Base-by-base conservation (phyloP, 2,113 vertebrate species). In the Meles meles region DNA sequence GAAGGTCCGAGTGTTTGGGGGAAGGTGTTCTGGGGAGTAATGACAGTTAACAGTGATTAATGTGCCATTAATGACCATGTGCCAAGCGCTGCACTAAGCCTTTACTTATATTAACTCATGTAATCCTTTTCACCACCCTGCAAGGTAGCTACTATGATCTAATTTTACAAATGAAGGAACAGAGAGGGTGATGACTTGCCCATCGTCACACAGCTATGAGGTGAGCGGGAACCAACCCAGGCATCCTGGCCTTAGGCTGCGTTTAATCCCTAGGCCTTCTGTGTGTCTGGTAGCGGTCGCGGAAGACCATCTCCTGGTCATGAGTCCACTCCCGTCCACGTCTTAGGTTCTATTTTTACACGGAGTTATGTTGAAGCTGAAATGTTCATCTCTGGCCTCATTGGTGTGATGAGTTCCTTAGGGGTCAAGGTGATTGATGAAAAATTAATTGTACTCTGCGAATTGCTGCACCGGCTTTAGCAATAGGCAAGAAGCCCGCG, bases 191-290 rank as follows among this genome's bases (percentile, higher is more conserved):
- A 59, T 12, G 15, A 25, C 83, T 8, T 34, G 71, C 27, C 34
- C 34, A 34, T 11, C 10, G 0, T 12, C 67, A 29, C 34, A 59
- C 18, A 79, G 65, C 52, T 6, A 6, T 15, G 44, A 39, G 0
- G 0, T 44, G 65, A 63, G 74, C 23, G 25, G 14, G 27, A 12
- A 9, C 61, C 34, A 11, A n/a, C 1, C 34, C 29, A 29, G 57
- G 57, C 31, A 10, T 31, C 18, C 86, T 3, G 13, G 59, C 47
- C 63, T 47, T 39, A 3, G 93, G 76, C 29, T 37, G 39, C 2
- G 0, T 37, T 9, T 2, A 25, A 52, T 18, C 52, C 13, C 74
- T 52, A 0, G 0, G 1, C 39, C 3, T 5, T 69, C 88, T 57
- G 81, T 65, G 17, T 37, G n/a, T 52, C 63, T 72, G 61, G n/a